A percentile compares a stretch with the other conserved stretches of the same genome.
Conservation (phyloP, 2,888 invertebrate genomes). For the Cerastoderma edule region DNA sequence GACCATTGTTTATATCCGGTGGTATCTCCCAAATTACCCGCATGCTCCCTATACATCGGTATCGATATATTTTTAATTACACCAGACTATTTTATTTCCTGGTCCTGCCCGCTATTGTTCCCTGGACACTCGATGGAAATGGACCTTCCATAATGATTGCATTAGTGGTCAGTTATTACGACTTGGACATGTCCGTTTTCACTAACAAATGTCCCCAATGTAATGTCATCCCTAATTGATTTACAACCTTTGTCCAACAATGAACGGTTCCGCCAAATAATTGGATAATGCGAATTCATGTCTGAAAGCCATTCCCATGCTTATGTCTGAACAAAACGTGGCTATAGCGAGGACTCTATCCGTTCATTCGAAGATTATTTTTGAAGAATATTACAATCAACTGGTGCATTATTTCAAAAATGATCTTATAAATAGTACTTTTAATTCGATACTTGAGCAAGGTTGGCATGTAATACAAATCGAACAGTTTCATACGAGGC, state of each 20-base stretch:
- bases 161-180: constrained; percentile 48
- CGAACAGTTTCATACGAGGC: too few relatives aligned
- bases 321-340: too few relatives aligned
- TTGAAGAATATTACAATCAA: too few relatives aligned
- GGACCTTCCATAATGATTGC: constrained; percentile 55
- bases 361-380: too few relatives aligned
- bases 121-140: constrained; percentile 45
- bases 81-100: constrained; percentile 59
- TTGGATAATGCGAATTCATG: not conserved
- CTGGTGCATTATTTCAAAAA: too few relatives aligned
- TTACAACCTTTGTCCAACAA: constrained; percentile 26
- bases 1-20: constrained; percentile 1
- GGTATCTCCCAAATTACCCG: constrained; percentile 9
- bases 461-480: too few relatives aligned
- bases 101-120: constrained; percentile 40
- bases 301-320: too few relatives aligned
- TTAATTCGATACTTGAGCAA: too few relatives aligned
- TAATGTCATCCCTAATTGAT: constrained; percentile 47
- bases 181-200: constrained; percentile 46
- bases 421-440: too few relatives aligned
- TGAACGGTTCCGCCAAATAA: not conserved
- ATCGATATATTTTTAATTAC: constrained; percentile 61
- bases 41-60: constrained; percentile 47
- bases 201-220: constrained; percentile 37
- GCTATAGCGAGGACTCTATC: too few relatives aligned